phyloP scores from a whole-genome alignment of 2,113 vertebrate species.

The Nesoenas mayeri region DNA sequence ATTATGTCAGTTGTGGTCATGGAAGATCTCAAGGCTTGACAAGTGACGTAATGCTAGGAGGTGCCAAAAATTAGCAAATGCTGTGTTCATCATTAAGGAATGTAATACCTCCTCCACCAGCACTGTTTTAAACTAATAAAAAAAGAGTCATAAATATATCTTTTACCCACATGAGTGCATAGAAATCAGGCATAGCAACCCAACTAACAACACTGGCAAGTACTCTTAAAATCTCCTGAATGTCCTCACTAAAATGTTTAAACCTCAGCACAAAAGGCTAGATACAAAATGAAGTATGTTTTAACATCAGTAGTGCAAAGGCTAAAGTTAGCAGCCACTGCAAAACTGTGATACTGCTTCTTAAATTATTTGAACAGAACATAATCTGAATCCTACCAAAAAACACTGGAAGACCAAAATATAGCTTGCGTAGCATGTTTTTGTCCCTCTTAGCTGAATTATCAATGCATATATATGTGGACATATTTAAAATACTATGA shows the following conservation, averaged over 20 bases:
- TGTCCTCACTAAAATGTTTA: neutral
- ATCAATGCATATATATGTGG: neutral
- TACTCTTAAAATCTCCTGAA: neutral
- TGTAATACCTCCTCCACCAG: neutral
- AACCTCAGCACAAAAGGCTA: neutral
- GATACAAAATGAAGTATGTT: neutral
- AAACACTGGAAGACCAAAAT: neutral
- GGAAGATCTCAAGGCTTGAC: constrained; percentile 34
- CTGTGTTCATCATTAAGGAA: constrained; percentile 15
- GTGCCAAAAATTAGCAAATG: constrained; percentile 43
- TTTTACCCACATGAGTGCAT: neutral
- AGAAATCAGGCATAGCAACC: neutral
- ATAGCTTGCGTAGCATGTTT: neutral
- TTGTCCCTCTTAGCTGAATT: neutral
- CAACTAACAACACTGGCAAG: neutral
- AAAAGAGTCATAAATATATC: neutral
- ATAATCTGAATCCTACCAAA: neutral
- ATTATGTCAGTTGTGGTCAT: constrained; percentile 23
- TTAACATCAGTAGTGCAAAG: neutral
- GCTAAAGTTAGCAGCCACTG: neutral
- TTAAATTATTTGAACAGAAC: neutral
- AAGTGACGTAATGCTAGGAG: constrained; percentile 12
- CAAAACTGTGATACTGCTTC: neutral
- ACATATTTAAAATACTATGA: neutral
- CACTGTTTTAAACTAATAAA: neutral